A percentile compares a stretch with the other conserved stretches of the same genome.
These are phyloP conservation scores for Nymphalis io DNA, from an alignment of 1,140 invertebrate genomes.

Conservation along the genomic window DNA sequence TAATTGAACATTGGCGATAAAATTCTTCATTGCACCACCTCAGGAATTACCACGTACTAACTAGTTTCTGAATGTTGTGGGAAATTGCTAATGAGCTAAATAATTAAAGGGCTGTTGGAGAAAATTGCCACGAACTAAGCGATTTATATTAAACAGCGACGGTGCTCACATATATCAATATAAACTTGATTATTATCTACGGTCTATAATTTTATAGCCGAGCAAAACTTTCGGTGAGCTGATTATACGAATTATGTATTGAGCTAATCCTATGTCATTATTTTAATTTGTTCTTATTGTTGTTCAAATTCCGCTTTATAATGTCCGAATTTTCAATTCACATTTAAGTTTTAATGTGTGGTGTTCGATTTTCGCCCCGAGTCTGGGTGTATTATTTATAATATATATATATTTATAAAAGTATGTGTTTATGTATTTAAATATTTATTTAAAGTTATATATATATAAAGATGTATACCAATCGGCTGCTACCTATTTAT, in stretches of 20 bases:
- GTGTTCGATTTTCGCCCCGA: no score
- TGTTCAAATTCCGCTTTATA: neutral
- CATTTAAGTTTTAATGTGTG: no score
- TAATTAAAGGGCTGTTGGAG: slow-evolving; percentile 44
- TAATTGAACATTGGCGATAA: slow-evolving; percentile 38
- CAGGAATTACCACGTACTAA: slow-evolving; percentile 32
- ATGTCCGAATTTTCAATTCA: neutral
- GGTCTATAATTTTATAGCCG: slow-evolving; percentile 4
- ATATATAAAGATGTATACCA: no score
- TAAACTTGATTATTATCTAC: slow-evolving; percentile 16
- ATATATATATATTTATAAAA: no score
- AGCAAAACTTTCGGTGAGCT: neutral
- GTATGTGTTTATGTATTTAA: no score
- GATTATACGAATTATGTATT: neutral
- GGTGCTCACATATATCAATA: slow-evolving; percentile 16
- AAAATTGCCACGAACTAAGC: slow-evolving; percentile 38
- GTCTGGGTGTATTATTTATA: no score
- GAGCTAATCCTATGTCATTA: neutral
- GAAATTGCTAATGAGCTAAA: slow-evolving; percentile 45
- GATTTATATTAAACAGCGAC: slow-evolving; percentile 32
- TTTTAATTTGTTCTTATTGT: neutral
- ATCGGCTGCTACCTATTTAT: no score
- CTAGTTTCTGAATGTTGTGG: slow-evolving; percentile 42
- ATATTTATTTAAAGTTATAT: no score
- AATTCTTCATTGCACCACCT: slow-evolving; percentile 38